These are phyloP conservation scores for Epirrhoe tristata DNA, from an alignment of 2,888 invertebrate genomes.

Conservation along the genomic window DNA sequence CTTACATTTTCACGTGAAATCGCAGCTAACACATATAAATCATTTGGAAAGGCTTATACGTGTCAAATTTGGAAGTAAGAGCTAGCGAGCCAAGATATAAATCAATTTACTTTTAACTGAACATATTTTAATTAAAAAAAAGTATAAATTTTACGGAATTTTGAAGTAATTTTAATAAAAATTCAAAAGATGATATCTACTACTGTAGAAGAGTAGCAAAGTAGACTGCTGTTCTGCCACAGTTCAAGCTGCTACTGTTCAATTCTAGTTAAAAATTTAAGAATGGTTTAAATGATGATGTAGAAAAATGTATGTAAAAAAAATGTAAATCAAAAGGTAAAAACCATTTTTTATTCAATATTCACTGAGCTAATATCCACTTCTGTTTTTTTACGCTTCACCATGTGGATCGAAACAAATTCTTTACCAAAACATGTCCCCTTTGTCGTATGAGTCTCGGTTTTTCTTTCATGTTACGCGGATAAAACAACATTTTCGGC, in stretches of 20 bases:
- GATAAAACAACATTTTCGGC: constrained; percentile 62
- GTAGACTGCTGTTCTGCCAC: too few relatives aligned
- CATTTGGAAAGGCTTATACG: constrained; percentile 3
- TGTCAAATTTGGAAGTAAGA: constrained; percentile 5
- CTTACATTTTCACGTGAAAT: constrained; percentile 8
- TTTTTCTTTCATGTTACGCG: constrained; percentile 51
- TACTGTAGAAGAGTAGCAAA: too few relatives aligned
- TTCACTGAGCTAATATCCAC: constrained; percentile 24
- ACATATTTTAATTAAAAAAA: background rate
- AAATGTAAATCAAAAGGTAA: too few relatives aligned
- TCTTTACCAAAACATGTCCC: constrained; percentile 34
- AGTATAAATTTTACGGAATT: background rate
- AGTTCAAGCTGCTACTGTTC: too few relatives aligned
- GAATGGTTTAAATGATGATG: too few relatives aligned
- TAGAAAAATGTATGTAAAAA: too few relatives aligned
- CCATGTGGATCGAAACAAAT: constrained; percentile 38
- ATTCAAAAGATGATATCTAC: too few relatives aligned
- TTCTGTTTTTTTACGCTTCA: constrained; percentile 26
- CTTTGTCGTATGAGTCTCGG: constrained; percentile 54
- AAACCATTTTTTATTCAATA: constrained; percentile 17
- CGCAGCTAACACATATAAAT: constrained; percentile 4
- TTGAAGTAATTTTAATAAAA: background rate
- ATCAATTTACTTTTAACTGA: background rate
- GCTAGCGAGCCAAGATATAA: background rate
- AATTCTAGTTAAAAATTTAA: too few relatives aligned